These are phyloP conservation scores for Aromia moschata DNA, from an alignment of 2,888 invertebrate genomes.

Conservation along the genomic window DNA sequence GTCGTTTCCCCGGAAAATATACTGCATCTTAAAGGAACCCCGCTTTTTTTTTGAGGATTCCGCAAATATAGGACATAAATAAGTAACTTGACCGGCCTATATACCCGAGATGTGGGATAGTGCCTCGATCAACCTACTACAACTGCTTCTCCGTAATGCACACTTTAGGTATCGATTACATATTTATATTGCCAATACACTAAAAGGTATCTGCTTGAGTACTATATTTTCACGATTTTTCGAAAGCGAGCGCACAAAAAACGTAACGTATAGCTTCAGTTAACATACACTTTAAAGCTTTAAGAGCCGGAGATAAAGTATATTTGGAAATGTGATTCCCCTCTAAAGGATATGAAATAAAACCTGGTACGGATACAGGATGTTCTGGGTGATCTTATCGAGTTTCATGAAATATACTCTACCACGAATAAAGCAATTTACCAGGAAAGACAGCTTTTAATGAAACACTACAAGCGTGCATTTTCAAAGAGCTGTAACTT, in stretches of 20 bases:
- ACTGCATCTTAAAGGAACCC: not conserved
- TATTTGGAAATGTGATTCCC: not conserved
- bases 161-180: slow-evolving; percentile 49
- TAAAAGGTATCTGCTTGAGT: slow-evolving; percentile 41
- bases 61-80: slow-evolving; percentile 28
- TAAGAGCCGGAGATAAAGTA: not conserved
- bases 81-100: slow-evolving; percentile 42
- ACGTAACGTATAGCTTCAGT: slow-evolving; percentile 8
- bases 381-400: not conserved
- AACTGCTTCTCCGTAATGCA: slow-evolving; percentile 47
- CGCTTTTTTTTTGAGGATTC: slow-evolving; percentile 23
- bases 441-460: too few relatives aligned
- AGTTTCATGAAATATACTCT: too few relatives aligned
- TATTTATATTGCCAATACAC: slow-evolving; percentile 51
- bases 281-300: slow-evolving; percentile 8
- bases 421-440: too few relatives aligned
- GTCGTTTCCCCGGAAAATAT: not conserved
- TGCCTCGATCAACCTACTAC: slow-evolving; percentile 40
- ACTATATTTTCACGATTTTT: slow-evolving; percentile 36
- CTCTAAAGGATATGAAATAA: not conserved
- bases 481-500: too few relatives aligned
- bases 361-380: not conserved
- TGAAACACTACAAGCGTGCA: too few relatives aligned
- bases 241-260: slow-evolving; percentile 20
- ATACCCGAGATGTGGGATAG: slow-evolving; percentile 33